Base-by-base conservation (phyloP, 1,140 invertebrate genomes). In the Heterodera schachtii region DNA sequence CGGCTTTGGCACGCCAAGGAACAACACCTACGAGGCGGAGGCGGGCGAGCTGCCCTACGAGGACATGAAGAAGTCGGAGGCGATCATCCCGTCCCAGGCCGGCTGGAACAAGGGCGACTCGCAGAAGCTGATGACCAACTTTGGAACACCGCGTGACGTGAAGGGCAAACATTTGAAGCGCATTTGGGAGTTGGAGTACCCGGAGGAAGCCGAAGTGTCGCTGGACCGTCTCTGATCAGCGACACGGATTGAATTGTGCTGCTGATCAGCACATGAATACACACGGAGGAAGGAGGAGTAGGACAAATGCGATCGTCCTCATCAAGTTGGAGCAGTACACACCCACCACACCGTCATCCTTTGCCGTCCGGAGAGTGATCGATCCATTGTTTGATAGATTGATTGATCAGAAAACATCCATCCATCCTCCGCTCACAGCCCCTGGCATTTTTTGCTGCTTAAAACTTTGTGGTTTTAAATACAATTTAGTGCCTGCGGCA, bases 31-130 rank as follows among this genome's bases (percentile, higher is more conserved):
- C 84, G 86, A 88, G 60, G 89, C 89, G 31, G 88, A 90, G 66
- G 84, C 84, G 69, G 88, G 89, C 41, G 89, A 90, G 75, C 82
- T 90, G 71, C 88, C 88, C 21, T 90, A 88, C 66, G 89, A 89
- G 76, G 89, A 90, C 70, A 90, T 90, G 88, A 90, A 90, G 84
- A 89, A 88, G 64, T 89, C 87, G 43, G 89, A 89, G 82, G 81
- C 88, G 21, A 89, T 90, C 75, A 89, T 89, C 77, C 89, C 86
- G 66, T 83, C 84, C 41, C 88, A 89, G 73, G 89, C 89, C 66
- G 88, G 89, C 70, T 90, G 89, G 88, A 90, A 90, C 83, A 88
- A 86, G 83, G 87, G 87, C 78, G 88, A 90, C 83, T 90, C 88
- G 11, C 87, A 89, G 79, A 89, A 88, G 86, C n/a, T 84, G 44